Evolutionary conservation across 2,797 vertebrate genomes (phyloP), one percentile per base, ranked within the genome.

Genomic region (Trachops cirrhosus): DNA sequence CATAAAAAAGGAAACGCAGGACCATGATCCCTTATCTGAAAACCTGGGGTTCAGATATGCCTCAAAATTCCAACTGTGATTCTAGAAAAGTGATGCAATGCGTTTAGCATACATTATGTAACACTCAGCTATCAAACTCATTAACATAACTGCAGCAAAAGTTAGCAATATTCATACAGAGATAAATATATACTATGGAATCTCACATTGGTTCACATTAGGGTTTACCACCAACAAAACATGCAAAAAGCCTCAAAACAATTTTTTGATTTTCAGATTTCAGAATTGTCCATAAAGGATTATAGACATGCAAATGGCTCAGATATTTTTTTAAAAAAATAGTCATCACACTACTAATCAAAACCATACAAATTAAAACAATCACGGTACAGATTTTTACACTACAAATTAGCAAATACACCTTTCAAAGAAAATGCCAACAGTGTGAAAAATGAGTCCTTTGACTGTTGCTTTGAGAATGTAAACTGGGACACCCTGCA

Each of bases 371-470:
- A 89, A 50, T 39, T 48, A 52, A 95, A 96, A 89, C 32, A 73
- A 92, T n/a, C 62, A 75, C 37, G n/a, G 15, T 59, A 44, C 29
- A n/a, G 48, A 39, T 59, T 77, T 68, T 39, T 75, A 34, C 34
- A 79, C 75, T 59, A 91, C 32, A 59, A 90, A 74, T 79, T 37
- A 74, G 48, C 24, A 84, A 85, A 62, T 59, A 67, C 4, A 16
- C 73, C 93, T 97, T 84, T 46, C 37, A 57, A 29, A 70, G 77
- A 78, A 92, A 90, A 80, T 37, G 37, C 19, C 54, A 92, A 87
- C 1, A 6, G 19, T 37, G 24, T n/a, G 6, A 77, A 86, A 80
- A 46, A 2, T 54, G 46, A 94, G 32, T 46, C 26, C 16, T 79
- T 26, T 8, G 1, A 71, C 48, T 57, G 52, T 2, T 71, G 26